Conservation (phyloP, 2,797 vertebrate species). For the Phataginus tricuspis region DNA sequence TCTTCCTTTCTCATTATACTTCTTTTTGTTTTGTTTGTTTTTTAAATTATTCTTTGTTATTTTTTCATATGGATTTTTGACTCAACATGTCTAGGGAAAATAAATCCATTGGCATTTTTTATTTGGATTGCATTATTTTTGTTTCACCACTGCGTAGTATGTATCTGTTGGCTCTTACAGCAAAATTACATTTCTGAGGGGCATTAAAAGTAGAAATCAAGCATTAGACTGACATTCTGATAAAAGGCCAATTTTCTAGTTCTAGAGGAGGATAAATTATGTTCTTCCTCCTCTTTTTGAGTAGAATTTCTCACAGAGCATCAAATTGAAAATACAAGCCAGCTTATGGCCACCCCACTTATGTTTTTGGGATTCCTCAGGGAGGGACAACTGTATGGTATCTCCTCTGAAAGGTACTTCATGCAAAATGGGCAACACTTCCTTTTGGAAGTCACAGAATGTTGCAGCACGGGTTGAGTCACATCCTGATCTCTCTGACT, state of each 20-base stretch:
- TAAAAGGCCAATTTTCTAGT: neutral
- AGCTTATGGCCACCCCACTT: too few species aligned
- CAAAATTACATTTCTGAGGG: neutral
- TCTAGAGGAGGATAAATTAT: neutral
- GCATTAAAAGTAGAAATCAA: neutral
- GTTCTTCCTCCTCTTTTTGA: neutral
- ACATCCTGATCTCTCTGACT: neutral
- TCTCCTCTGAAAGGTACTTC: neutral
- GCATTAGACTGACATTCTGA: neutral
- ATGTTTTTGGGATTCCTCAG: neutral
- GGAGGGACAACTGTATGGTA: neutral
- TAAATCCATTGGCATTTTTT: neutral
- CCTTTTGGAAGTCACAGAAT: neutral
- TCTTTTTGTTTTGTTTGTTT: neutral
- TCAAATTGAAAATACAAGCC: neutral
- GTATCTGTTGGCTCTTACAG: neutral
- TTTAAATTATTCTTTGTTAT: neutral
- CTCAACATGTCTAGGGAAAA: neutral
- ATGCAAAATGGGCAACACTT: neutral
- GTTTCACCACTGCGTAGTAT: neutral
- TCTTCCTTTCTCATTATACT: neutral
- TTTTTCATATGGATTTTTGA: neutral
- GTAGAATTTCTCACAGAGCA: neutral
- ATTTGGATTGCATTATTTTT: neutral
- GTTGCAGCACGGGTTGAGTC: neutral